phyloP scores from a whole-genome alignment of 2,888 invertebrate species.

The Mythimna lalbum region DNA sequence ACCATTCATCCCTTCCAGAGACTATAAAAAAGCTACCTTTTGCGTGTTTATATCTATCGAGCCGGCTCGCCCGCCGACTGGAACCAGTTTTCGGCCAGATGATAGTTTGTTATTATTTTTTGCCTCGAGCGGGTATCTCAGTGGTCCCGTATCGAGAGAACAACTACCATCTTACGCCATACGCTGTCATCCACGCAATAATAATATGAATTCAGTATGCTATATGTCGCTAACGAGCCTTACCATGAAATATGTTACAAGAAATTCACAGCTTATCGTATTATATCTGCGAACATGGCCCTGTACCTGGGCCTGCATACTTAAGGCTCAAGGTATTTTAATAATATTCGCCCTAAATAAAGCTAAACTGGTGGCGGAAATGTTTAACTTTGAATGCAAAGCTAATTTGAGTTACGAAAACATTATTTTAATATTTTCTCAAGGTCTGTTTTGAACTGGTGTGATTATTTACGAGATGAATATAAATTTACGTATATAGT shows the following conservation, averaged over 20 bases:
- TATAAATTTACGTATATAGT: too few relatives aligned
- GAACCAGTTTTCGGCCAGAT: conserved; percentile 86
- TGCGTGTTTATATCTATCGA: conserved; percentile 78
- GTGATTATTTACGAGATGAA: conserved; percentile 29
- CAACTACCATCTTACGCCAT: conserved; percentile 70
- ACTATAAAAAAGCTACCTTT: conserved; percentile 77
- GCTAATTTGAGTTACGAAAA: conserved; percentile 23
- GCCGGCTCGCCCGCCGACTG: conserved; percentile 76
- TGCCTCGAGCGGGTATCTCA: conserved; percentile 72
- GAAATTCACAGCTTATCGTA: conserved; percentile 29
- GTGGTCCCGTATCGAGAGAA: conserved; percentile 66
- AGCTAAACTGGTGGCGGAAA: conserved; percentile 17
- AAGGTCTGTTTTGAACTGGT: conserved; percentile 10
- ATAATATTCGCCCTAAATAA: conserved; percentile 24
- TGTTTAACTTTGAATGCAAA: conserved; percentile 35
- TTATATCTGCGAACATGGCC: conserved; percentile 6
- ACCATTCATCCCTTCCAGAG: conserved; percentile 57
- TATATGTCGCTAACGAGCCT: conserved; percentile 45
- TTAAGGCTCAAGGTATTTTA: conserved; percentile 24
- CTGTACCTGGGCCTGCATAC: background rate
- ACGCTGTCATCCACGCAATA: conserved; percentile 59
- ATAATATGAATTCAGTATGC: conserved; percentile 47
- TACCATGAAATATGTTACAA: conserved; percentile 22
- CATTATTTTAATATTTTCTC: conserved; percentile 39
- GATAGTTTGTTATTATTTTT: conserved; percentile 88